These are phyloP conservation scores for Apodemus agrarius DNA, from an alignment of 2,797 vertebrate genomes.

Conservation along the genomic window DNA sequence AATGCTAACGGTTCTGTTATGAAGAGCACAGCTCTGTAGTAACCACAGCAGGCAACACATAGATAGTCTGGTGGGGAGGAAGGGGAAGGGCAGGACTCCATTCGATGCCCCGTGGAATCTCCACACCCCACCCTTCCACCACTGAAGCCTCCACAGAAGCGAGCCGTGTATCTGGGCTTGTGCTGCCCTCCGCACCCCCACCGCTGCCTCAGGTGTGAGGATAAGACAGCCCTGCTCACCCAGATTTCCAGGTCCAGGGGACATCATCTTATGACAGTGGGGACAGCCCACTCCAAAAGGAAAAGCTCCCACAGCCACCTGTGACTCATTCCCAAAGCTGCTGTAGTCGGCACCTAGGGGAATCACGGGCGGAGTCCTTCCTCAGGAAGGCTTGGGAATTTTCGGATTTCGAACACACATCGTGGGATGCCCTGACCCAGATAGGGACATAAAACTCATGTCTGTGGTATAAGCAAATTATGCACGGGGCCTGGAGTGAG, in stretches of 20 bases:
- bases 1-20: neutral
- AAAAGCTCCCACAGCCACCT: neutral
- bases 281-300: neutral
- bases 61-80: neutral
- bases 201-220: neutral
- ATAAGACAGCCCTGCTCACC: too few relatives aligned
- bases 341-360: neutral
- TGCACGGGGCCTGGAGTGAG: neutral
- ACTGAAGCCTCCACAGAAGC: neutral
- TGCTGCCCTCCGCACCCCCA: neutral
- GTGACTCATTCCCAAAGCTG: neutral
- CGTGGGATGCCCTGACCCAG: neutral
- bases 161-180: neutral
- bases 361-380: neutral
- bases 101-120: neutral
- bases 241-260: neutral
- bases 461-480: neutral
- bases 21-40: neutral
- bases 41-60: neutral
- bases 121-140: neutral
- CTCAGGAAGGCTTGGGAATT: neutral
- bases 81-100: fast-evolving
- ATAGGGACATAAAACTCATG: neutral
- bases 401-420: neutral
- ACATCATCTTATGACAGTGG: neutral